Evolutionary conservation across 2,113 vertebrate genomes (phyloP).

Genomic region (Bombycilla garrulus): DNA sequence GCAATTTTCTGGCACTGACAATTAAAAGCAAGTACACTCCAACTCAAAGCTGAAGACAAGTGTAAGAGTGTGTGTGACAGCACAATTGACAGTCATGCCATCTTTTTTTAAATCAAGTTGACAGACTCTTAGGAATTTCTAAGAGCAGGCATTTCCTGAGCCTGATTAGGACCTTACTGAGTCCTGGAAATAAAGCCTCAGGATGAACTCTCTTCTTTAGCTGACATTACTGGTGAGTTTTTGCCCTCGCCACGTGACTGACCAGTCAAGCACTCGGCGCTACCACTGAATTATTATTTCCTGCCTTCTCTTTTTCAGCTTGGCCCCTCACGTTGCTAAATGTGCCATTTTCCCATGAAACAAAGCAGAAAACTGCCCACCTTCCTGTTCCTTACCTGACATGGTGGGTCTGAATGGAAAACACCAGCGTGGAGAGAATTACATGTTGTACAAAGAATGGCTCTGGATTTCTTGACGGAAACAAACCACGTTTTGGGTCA

Average conservation of each 20-base stretch:
- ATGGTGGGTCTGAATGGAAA: slow-evolving; percentile 7
- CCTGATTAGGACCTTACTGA: background rate
- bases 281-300: background rate
- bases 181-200: background rate
- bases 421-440: slow-evolving; percentile 20
- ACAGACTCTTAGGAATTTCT: background rate
- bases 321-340: background rate
- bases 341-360: background rate
- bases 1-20: background rate
- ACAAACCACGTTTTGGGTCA: background rate
- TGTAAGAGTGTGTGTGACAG: background rate
- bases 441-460: background rate
- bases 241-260: background rate
- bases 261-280: background rate
- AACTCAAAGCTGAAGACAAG: background rate
- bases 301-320: background rate
- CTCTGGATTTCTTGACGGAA: background rate
- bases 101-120: background rate
- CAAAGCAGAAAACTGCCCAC: slow-evolving; percentile 25
- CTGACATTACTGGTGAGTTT: background rate
- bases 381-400: background rate
- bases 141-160: background rate
- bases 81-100: background rate
- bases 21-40: background rate
- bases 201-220: background rate